Base-by-base conservation (phyloP, 2,888 invertebrate genomes). In the Labia minor region DNA sequence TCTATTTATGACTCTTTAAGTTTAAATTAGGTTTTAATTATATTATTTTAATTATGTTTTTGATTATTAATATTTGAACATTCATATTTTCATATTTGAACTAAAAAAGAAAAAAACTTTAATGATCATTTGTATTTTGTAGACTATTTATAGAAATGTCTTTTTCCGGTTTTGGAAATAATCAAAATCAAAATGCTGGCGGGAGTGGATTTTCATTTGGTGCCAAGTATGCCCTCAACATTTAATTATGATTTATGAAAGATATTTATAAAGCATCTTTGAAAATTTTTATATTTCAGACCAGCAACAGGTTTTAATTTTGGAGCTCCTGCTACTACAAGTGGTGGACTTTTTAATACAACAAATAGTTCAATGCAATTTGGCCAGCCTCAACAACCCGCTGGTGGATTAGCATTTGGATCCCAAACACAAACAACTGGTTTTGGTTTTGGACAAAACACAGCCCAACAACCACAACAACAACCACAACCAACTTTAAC, bases 71-170 rank as follows among this genome's bases (percentile, higher is more conserved):
- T n/a, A n/a, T n/a, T n/a, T n/a, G n/a, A n/a, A n/a, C n/a, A n/a
- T n/a, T n/a, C n/a, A n/a, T n/a, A n/a, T n/a, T n/a, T n/a, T n/a
- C n/a, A n/a, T n/a, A n/a, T n/a, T n/a, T n/a, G n/a, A n/a, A n/a
- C n/a, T n/a, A n/a, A n/a, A n/a, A n/a, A n/a, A n/a, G n/a, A n/a
- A n/a, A n/a, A n/a, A n/a, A 49, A 4, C 14, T 49, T 4, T 49
- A 10, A 49, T 14, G 2, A 4, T 49, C 14, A 49, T 49, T 49
- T n/a, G n/a, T n/a, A n/a, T n/a, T n/a, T n/a, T n/a, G n/a, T n/a
- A n/a, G n/a, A n/a, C n/a, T 49, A 65, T 37, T 8, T 65, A 61
- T n/a, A 63, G 16, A 67, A 65, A 67, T 65, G 65, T 67, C 62
- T 16, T 65, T 62, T 37, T n/a, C 6, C 18, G 20, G 62, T 6